Evolutionary conservation across 1,140 invertebrate species (phyloP).

Genomic region (Scaptodrosophila lebanonensis): DNA sequence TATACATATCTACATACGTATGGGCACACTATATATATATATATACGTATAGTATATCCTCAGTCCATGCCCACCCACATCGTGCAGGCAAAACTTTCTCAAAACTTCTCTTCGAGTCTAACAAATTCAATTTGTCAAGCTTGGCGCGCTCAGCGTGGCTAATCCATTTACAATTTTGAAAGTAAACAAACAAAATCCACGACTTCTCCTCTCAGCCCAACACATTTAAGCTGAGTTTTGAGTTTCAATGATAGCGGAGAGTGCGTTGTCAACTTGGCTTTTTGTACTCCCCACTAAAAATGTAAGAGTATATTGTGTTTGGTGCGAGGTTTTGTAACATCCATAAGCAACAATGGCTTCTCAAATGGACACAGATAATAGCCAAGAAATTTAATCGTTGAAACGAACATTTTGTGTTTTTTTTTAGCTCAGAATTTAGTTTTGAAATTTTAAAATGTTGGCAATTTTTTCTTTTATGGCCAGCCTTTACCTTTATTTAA

Average conservation of each 20-base stretch:
- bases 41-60: constrained; percentile 14
- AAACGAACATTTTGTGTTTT: too few relatives aligned
- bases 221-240: constrained; percentile 33
- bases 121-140: constrained; percentile 74
- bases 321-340: too few relatives aligned
- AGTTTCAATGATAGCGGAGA: constrained; percentile 24
- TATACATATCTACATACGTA: too few relatives aligned
- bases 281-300: too few relatives aligned
- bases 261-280: not conserved
- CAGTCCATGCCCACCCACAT: constrained; percentile 62
- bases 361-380: too few relatives aligned
- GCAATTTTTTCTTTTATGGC: too few relatives aligned
- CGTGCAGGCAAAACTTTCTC: constrained; percentile 67
- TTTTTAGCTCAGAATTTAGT: too few relatives aligned
- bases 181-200: constrained; percentile 71
- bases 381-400: too few relatives aligned
- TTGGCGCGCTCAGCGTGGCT: constrained; percentile 50
- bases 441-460: too few relatives aligned
- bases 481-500: too few relatives aligned
- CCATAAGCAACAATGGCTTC: too few relatives aligned
- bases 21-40: constrained; percentile 9
- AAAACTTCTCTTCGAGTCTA: constrained; percentile 63
- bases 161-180: constrained; percentile 71
- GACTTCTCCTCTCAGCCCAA: constrained; percentile 27
- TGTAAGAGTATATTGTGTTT: too few relatives aligned